Base-by-base conservation (phyloP, 35 echinoderm and acorn worm species). In the Diadema setosum region DNA sequence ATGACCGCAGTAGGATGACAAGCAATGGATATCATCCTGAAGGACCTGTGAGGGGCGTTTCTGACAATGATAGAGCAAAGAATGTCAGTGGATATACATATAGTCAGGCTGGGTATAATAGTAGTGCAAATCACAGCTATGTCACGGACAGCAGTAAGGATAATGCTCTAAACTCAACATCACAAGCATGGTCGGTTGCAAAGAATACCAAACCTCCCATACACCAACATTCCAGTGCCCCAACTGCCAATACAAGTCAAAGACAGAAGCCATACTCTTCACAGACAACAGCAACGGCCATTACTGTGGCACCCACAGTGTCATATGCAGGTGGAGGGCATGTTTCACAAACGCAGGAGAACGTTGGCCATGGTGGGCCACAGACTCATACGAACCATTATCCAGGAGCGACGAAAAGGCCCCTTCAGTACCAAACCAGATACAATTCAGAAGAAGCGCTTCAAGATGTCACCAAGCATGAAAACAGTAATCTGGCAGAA, bases 201-300 rank as follows among this genome's bases (percentile, higher is more conserved):
- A 31, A 55, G 9, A 39, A 85, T 29, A 88, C 85, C 37, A 80
- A 75, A 58, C 52, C 86, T 17, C 43, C 67, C 57, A 35, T 78
- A 39, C 73, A 78, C 7, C 73, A 78, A 78, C 83, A 86, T 61
- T 34, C n/a, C 14, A 86, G n/a, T 36, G 29, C 26, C n/a, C 41
- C 83, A 32, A 86, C 34, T 41, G 23, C 58, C 0, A 81, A 14
- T 60, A 32, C 48, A 31, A 37, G 43, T 86, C 39, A 70, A 34
- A 55, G 75, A 30, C 42, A 39, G n/a, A 86, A 80, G 45, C 85
- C 83, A 31, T 95, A 84, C 65, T 94, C 96, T 15, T 76, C 91
- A 3, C 88, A 82, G 85, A 94, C 96, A 4, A 42, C 92, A 16
- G 96, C 96, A 20, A 99, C 96, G 2, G 84, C 73, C 5, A 42